Evolutionary conservation across 2,113 vertebrate species (phyloP).

Genomic region (Phaethon lepturus): DNA sequence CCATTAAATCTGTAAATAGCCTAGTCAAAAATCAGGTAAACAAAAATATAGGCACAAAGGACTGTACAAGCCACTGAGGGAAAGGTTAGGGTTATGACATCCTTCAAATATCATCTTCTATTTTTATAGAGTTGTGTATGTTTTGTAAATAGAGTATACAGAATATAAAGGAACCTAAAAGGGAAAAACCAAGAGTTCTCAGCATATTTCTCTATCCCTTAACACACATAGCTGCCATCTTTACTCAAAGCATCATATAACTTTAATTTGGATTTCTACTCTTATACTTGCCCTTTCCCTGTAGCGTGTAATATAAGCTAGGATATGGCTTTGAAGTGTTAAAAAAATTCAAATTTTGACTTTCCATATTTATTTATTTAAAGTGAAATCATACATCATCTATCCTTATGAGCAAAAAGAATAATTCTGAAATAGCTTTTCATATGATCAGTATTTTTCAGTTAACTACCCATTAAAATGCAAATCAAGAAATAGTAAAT

Average conservation of each 20-base stretch:
- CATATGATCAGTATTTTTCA: neutral
- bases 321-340: neutral
- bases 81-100: neutral
- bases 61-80: neutral
- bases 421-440: neutral
- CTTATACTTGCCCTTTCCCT: neutral
- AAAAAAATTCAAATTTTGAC: neutral
- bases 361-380: neutral
- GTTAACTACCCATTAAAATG: neutral
- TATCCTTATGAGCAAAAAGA: neutral
- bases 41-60: neutral
- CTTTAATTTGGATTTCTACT: neutral
- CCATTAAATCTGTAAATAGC: neutral
- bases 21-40: neutral
- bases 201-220: neutral
- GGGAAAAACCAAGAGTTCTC: neutral
- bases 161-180: neutral
- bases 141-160: neutral
- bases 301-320: neutral
- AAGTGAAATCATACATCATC: neutral
- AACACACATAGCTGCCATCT: neutral
- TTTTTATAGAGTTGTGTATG: neutral
- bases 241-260: neutral
- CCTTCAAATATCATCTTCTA: neutral
- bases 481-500: neutral